phyloP scores from a whole-genome alignment of 2,797 vertebrate genomes.

The Smutsia gigantea region DNA sequence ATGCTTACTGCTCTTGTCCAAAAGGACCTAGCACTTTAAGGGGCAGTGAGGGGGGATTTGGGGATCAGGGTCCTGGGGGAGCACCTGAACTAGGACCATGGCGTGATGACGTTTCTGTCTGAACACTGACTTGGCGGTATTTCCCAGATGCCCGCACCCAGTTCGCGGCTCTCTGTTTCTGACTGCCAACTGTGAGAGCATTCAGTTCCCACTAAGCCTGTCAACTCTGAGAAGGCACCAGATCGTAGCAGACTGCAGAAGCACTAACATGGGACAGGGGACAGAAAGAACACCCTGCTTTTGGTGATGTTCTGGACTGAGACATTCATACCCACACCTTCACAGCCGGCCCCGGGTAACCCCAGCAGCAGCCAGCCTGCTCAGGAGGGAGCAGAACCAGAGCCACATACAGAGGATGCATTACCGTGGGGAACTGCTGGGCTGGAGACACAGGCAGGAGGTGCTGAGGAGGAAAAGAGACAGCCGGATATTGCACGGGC shows the following conservation, averaged over 20 bases:
- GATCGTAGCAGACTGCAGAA: neutral
- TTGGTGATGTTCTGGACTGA: neutral
- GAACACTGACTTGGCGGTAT: neutral
- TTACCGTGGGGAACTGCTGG: constrained; percentile 93
- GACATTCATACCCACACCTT: neutral
- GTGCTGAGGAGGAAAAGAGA: constrained; percentile 94
- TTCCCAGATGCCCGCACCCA: neutral
- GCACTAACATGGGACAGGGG: neutral
- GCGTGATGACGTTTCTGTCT: neutral
- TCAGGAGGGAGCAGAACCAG: neutral
- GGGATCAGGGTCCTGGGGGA: accelerated
- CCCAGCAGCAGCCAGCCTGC: neutral
- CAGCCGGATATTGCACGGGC: constrained; percentile 93
- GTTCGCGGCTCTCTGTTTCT: neutral
- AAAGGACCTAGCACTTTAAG: neutral
- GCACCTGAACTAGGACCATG: accelerated
- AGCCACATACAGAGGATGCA: constrained; percentile 72
- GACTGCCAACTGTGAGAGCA: neutral
- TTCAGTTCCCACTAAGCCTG: neutral
- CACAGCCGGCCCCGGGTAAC: neutral
- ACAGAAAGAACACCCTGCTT: neutral
- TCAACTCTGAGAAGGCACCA: neutral
- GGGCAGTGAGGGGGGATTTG: neutral
- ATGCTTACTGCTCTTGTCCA: neutral
- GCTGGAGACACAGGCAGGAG: constrained; percentile 92